Evolutionary conservation across 2,888 invertebrate genomes (phyloP), one percentile per base, ranked within the genome.

Genomic region (Oscheius sp.): DNA sequence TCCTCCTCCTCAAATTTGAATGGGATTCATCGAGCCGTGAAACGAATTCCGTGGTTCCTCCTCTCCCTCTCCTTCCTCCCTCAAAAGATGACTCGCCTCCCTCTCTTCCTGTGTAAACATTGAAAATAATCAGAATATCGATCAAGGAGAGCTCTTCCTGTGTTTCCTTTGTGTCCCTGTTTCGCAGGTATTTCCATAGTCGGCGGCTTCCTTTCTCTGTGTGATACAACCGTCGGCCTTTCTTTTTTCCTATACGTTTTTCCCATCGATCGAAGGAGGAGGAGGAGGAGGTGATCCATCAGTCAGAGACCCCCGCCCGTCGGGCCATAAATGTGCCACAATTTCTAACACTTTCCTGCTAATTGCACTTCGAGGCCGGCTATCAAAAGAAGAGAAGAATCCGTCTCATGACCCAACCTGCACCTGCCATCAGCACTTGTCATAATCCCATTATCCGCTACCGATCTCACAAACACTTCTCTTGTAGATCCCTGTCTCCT

Each of bases 371-470:
- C 41, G 4, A 8, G 8, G 8, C 36, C 5, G 20, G 14, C 41
- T 20, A 41, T 41, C 41, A 20, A 20, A 4, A 41, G 41, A 14
- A 8, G 36, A 8, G 8, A 36, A 8, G 8, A 8, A 14, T 44
- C 45, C 45, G 9, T 20, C 45, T 22, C 47, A 20, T 47, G 17
- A 5, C 47, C 20, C 24, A 32, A 20, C n/a, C 54, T 17, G n/a
- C 8, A 12, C 59, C 44, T 6, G 28, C 24, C 44, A 26, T 41
- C 28, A 28, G 44, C 44, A 59, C 59, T 59, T 59, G 59, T 59
- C 6, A 17, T 59, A 59, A 59, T 59, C 59, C 59, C 59, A 59
- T 59, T 59, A 33, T 54, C 32, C 54, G 54, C n/a, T 33, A 54
- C 33, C 17, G 54, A 54, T 54, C 54, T 33, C 9, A 26, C 50